phyloP scores from a whole-genome alignment of 2,888 invertebrate genomes.

The Lasioglossum lativentre region DNA sequence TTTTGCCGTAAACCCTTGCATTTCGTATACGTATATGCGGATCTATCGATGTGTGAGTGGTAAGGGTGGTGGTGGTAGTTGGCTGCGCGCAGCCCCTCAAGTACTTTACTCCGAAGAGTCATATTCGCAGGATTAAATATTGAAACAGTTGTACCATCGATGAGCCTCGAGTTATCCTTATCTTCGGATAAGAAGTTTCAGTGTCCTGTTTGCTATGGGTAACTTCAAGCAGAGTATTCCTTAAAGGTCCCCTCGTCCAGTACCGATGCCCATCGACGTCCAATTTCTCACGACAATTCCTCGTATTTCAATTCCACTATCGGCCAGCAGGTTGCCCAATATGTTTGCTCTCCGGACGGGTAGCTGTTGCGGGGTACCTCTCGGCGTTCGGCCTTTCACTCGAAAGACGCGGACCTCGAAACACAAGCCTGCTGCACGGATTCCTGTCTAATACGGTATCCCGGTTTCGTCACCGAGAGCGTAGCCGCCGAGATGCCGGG shows the following conservation, averaged over 20 bases:
- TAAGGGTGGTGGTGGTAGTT: too few relatives aligned
- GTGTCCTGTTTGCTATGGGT: neutral
- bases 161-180: neutral
- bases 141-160: neutral
- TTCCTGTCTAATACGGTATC: conserved; percentile 73
- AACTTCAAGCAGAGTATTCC: neutral
- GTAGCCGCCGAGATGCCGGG: conserved; percentile 31
- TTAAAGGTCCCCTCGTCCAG: neutral
- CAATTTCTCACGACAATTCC: conserved; percentile 60
- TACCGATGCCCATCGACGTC: neutral
- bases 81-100: too few relatives aligned
- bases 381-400: conserved; percentile 65
- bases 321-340: conserved; percentile 23
- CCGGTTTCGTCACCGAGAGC: conserved; percentile 66
- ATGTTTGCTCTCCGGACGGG: neutral
- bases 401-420: conserved; percentile 65
- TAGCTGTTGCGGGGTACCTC: neutral
- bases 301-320: conserved; percentile 69
- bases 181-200: neutral
- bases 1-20: too few relatives aligned
- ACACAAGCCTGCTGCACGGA: conserved; percentile 54
- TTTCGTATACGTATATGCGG: too few relatives aligned
- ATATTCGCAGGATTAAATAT: neutral
- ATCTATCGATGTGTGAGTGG: too few relatives aligned
- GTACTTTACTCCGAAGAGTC: neutral